phyloP scores from a whole-genome alignment of 2,888 invertebrate genomes.

The Parnassius smintheus region DNA sequence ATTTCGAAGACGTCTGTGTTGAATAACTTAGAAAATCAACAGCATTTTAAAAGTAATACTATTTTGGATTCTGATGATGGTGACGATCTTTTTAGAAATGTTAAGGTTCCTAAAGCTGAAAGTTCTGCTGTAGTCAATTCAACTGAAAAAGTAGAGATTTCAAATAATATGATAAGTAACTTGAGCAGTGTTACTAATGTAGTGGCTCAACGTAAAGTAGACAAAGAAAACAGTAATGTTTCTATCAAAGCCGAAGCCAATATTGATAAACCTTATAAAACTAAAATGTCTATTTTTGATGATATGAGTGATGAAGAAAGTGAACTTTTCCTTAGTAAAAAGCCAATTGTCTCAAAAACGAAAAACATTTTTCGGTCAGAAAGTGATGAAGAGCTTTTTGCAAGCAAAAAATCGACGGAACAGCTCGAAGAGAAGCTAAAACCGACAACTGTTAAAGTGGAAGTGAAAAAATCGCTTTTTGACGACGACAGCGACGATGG shows the following conservation, averaged over 20 bases:
- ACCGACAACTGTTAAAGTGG: constrained; percentile 27
- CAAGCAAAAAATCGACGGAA: constrained; percentile 31
- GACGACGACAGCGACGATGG: constrained; percentile 64
- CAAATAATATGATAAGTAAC: neutral
- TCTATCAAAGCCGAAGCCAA: constrained; percentile 18
- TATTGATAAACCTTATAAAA: constrained; percentile 22
- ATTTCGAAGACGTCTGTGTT: constrained; percentile 28
- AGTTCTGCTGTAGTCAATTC: neutral
- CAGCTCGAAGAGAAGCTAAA: constrained; percentile 25
- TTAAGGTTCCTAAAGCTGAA: constrained; percentile 5
- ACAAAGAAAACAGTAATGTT: constrained; percentile 14
- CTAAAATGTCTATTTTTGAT: constrained; percentile 50
- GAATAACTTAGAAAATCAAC: constrained; percentile 21
- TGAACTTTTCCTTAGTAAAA: constrained; percentile 51
- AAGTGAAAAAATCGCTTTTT: constrained; percentile 54
- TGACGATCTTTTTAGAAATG: constrained; percentile 30
- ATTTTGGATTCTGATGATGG: constrained; percentile 33
- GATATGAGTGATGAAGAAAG: constrained; percentile 58
- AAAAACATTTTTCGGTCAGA: constrained; percentile 58
- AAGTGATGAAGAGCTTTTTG: constrained; percentile 62
- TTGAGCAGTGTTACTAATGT: constrained; percentile 12
- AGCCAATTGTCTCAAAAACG: constrained; percentile 33
- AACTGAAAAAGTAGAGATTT: neutral
- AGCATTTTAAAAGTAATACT: constrained; percentile 20
- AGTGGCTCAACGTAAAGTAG: constrained; percentile 16